Evolutionary conservation across 2,888 invertebrate genomes (phyloP).

Genomic region (Hypolimnas misippus): DNA sequence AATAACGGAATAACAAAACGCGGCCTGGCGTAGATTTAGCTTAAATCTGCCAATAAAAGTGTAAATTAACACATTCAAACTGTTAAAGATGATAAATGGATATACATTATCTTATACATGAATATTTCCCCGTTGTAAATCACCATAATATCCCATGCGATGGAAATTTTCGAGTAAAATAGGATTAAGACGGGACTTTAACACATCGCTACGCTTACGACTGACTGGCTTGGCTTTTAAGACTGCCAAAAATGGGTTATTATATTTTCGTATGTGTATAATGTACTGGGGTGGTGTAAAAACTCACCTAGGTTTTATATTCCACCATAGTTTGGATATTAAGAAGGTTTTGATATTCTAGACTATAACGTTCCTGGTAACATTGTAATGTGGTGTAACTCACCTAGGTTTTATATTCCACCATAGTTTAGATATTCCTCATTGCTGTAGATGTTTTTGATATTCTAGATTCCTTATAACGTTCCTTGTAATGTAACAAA

Average conservation of each 20-base stretch:
- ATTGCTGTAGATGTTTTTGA: too few species aligned
- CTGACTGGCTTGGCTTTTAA: too few species aligned
- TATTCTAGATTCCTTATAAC: too few species aligned
- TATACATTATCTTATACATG: slow-evolving; percentile 28
- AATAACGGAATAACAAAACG: background rate
- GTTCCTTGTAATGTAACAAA: too few species aligned
- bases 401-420: too few species aligned
- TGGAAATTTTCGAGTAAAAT: slow-evolving; percentile 16
- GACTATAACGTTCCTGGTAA: too few species aligned
- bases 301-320: too few species aligned
- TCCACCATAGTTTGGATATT: too few species aligned
- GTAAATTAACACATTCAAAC: slow-evolving; percentile 39
- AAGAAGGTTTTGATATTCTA: too few species aligned
- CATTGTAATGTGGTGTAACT: too few species aligned
- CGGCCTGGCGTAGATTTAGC: background rate
- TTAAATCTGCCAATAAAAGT: slow-evolving; percentile 32
- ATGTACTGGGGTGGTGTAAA: background rate
- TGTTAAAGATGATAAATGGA: slow-evolving; percentile 36
- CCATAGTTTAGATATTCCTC: too few species aligned
- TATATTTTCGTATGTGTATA: background rate
- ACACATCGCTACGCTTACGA: background rate
- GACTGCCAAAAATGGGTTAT: too few species aligned
- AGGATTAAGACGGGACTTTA: background rate
- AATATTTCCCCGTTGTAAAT: slow-evolving; percentile 31
- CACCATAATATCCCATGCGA: slow-evolving; percentile 28